phyloP scores from a whole-genome alignment of 2,888 invertebrate genomes.

The Sarcophaga rosellei region DNA sequence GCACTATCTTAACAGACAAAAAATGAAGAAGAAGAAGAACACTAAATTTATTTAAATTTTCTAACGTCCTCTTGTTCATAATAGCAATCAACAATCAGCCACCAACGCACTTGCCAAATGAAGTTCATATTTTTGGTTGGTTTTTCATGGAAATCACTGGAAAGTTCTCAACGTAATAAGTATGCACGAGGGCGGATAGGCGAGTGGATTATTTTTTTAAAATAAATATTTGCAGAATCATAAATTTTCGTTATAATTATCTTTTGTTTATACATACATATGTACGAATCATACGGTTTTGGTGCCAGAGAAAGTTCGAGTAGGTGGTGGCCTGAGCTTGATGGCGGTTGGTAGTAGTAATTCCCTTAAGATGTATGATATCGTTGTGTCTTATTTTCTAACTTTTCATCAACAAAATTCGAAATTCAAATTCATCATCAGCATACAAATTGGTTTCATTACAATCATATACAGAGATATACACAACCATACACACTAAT shows the following conservation, averaged over 20 bases:
- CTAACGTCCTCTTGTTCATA: constrained; percentile 11
- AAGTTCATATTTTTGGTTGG: constrained; percentile 41
- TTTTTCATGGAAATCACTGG: constrained; percentile 37
- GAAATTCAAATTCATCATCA: constrained; percentile 65
- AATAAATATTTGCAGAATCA: constrained; percentile 56
- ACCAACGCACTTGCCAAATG: constrained; percentile 23
- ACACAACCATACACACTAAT: background rate
- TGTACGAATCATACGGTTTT: constrained; percentile 36
- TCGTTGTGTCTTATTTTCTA: constrained; percentile 24
- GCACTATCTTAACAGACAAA: background rate
- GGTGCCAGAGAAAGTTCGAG: too few species aligned
- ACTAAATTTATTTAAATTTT: background rate
- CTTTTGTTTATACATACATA: too few species aligned
- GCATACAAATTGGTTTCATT: constrained; percentile 67
- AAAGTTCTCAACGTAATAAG: constrained; percentile 34
- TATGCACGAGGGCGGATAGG: background rate
- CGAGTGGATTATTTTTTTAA: background rate
- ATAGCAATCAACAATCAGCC: background rate
- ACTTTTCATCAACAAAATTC: constrained; percentile 55
- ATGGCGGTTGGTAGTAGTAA: background rate
- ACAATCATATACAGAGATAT: constrained; percentile 29
- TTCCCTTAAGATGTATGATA: constrained; percentile 52
- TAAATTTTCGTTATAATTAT: constrained; percentile 67
- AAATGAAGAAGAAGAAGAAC: background rate
- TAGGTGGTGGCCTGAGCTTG: background rate